Evolutionary conservation across 37 sponge, comb jelly and placozoan genomes (phyloP).

Genomic region (Amphimedon queenslandica): DNA sequence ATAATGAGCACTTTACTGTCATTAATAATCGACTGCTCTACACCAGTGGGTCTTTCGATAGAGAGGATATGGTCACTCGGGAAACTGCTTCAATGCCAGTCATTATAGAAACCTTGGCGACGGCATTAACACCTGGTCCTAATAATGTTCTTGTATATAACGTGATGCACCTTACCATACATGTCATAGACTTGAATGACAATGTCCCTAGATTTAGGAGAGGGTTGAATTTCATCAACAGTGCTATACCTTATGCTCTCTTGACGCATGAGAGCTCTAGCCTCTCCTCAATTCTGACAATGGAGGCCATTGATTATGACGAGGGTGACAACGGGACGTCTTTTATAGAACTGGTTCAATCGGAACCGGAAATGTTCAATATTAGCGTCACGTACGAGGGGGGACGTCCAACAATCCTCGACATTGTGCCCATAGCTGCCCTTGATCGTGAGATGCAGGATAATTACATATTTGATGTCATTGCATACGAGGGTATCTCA

Average conservation of each 20-base stretch:
- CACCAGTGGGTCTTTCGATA: neutral
- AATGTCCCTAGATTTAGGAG: slow-evolving; percentile 46
- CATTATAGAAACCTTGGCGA: no score
- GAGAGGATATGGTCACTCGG: slow-evolving; percentile 8
- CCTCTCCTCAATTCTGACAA: neutral
- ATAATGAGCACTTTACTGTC: no score
- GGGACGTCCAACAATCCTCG: neutral
- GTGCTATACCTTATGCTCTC: neutral
- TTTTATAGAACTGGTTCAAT: neutral
- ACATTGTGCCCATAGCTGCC: neutral
- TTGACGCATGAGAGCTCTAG: neutral
- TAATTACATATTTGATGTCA: neutral
- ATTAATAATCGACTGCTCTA: no score
- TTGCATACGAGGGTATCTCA: slow-evolving; percentile 19
- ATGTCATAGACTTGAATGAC: slow-evolving; percentile 57
- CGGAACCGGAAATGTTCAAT: neutral
- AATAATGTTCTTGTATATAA: neutral
- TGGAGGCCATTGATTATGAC: slow-evolving; percentile 20
- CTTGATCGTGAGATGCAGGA: slow-evolving; percentile 21
- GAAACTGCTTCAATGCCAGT: slow-evolving; percentile 1
- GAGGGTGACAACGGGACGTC: slow-evolving; percentile 31
- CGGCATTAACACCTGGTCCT: neutral
- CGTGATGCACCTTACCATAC: neutral
- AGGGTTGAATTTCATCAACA: neutral
- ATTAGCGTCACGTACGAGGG: neutral